Evolutionary conservation across 2,113 vertebrate species (phyloP).

Genomic region (Sorex fumeus): DNA sequence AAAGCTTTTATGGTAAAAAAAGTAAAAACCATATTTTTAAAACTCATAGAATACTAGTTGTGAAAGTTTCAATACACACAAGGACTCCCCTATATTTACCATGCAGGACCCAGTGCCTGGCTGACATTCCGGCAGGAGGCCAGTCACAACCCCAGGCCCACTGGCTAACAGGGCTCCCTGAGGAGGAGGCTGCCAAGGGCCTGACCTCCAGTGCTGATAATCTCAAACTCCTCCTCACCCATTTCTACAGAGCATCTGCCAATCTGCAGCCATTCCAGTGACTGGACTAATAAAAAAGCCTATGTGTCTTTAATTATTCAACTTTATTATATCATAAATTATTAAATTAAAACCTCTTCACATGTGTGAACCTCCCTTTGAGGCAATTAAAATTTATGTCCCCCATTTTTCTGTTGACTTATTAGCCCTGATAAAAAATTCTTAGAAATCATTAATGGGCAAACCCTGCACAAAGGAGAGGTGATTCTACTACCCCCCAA

Average conservation of each 20-base stretch:
- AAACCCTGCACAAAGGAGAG: neutral
- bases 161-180: neutral
- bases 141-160: accelerated
- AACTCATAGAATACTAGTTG: neutral
- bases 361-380: constrained; percentile 54
- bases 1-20: neutral
- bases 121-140: accelerated
- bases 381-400: constrained; percentile 52
- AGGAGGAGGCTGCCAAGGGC: neutral
- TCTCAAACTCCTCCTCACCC: neutral
- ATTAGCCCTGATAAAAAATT: constrained; percentile 31
- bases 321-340: constrained; percentile 39
- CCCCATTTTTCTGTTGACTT: constrained; percentile 42
- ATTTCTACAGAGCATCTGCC: constrained; percentile 10
- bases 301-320: constrained; percentile 14
- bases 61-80: neutral
- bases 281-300: constrained; percentile 32
- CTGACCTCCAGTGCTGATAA: neutral
- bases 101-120: accelerated
- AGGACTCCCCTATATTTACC: neutral
- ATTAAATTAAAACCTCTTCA: constrained; percentile 22
- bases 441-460: constrained; percentile 16
- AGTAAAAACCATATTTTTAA: neutral
- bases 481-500: neutral
- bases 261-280: constrained; percentile 43